Percentiles rank a stretch among this genome's conserved stretches.
Conservation (phyloP, 2,888 invertebrate genomes). For the Lymantria monacha region DNA sequence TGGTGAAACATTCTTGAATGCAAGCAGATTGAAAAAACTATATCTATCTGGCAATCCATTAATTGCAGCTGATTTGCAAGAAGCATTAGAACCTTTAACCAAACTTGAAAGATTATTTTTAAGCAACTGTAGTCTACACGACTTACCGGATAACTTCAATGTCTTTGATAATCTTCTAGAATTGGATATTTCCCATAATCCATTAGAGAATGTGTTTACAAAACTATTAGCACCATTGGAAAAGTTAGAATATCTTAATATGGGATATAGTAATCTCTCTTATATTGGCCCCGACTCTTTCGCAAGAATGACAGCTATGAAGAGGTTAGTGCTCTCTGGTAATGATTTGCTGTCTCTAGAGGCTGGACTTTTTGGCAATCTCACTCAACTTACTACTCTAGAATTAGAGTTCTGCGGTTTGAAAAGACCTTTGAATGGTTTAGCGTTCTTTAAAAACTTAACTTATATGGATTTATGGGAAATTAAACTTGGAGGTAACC, state of each 20-base stretch:
- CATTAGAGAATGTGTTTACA: slow-evolving; percentile 85
- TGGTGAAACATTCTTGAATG: slow-evolving; percentile 86
- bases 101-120: slow-evolving; percentile 85
- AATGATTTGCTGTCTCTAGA: slow-evolving; percentile 85
- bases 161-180: slow-evolving; percentile 85
- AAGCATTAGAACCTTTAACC: slow-evolving; percentile 84
- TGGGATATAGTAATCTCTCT: slow-evolving; percentile 87
- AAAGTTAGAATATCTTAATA: slow-evolving; percentile 86
- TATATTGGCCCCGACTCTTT: slow-evolving; percentile 85
- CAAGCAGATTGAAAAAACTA: slow-evolving; percentile 84
- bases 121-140: slow-evolving; percentile 85
- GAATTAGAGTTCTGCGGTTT: slow-evolving; percentile 87
- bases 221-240: slow-evolving; percentile 84
- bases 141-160: slow-evolving; percentile 85
- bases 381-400: slow-evolving; percentile 85
- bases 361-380: slow-evolving; percentile 85
- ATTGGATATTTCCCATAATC: slow-evolving; percentile 87
- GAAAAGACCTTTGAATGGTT: slow-evolving; percentile 83
- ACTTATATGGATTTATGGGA: slow-evolving; percentile 85
- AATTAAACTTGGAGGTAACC: slow-evolving; percentile 86
- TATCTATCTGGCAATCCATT: slow-evolving; percentile 86
- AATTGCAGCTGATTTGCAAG: slow-evolving; percentile 85
- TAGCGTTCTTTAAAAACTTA: slow-evolving; percentile 85
- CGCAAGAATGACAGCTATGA: slow-evolving; percentile 86
- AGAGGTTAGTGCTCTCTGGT: slow-evolving; percentile 85